Base-by-base conservation (phyloP, 1,140 invertebrate species). In the Brachionus paranguensis region DNA sequence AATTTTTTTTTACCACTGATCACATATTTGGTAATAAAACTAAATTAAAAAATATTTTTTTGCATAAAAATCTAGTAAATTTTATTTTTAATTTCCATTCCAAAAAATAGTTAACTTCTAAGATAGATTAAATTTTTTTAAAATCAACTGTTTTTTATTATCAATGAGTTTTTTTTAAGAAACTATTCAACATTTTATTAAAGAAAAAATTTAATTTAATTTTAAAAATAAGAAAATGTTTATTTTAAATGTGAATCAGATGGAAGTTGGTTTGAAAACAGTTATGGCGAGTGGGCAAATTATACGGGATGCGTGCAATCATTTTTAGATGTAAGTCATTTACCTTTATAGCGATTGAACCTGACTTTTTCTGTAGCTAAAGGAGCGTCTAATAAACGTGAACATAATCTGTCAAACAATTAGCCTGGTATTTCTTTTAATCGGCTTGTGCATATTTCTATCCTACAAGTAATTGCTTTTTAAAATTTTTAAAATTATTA, bases 371-470 rank as follows among this genome's bases (percentile, higher is more conserved):
- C 33, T 37, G 7, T 12, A 81, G 78, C 41, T 81, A 37, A 81
- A 64, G 24, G 10, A 81, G 64, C 78, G 55, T 64, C 17, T 81
- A 7, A 81, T 81, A 43, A 81, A 81, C 17, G 50, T 81, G 41
- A 81, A 81, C 37, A 68, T 81, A 20, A 81, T 64, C 7, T 43
- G 78, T 47, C 78, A 81, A 64, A n/a, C 78, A 43, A 24, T 81
- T 41, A 81, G 78, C 17, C 10, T 81, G 11, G 11, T 81, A 24
- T 81, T 81, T 47, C 60, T 81, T 7, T 29, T 81, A 11, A 68
- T 68, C 43, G 64, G 78, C 6, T 20, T 81, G 2, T 11, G 33
- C 8, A 81, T 81, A 43, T 65, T 81, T 47, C 65, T 64, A 11
- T 64, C 50, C 3, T 81, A 65, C 33, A 81, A 79, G 76, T 79